Conservation (phyloP, 2,888 invertebrate species). For the Macaria notata region DNA sequence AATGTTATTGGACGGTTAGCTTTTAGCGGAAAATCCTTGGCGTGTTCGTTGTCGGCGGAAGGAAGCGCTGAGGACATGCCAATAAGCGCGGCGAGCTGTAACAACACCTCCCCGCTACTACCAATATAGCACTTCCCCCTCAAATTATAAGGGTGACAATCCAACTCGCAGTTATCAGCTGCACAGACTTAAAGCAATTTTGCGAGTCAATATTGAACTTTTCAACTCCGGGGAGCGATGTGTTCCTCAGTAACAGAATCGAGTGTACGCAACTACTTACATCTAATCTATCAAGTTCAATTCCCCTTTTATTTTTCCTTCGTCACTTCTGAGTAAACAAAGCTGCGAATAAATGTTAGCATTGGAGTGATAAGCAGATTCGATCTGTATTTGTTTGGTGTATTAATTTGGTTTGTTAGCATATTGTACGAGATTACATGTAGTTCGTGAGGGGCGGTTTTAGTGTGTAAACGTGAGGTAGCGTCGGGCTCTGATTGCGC, state of each 20-base stretch:
- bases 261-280: conserved; percentile 40
- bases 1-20: conserved; percentile 47
- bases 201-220: conserved; percentile 77
- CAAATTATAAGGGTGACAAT: conserved; percentile 66
- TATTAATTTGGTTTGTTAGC: conserved; percentile 1
- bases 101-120: conserved; percentile 65
- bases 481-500: conserved; percentile 50
- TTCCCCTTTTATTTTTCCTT: conserved; percentile 33
- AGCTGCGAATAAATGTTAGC: conserved; percentile 25
- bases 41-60: conserved; percentile 48
- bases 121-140: conserved; percentile 57
- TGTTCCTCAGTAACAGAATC: conserved; percentile 64
- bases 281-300: conserved; percentile 38
- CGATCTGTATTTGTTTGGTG: conserved; percentile 17
- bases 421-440: background rate
- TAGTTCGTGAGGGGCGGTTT: background rate
- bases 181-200: conserved; percentile 77
- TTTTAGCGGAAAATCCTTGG: conserved; percentile 58
- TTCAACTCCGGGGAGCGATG: conserved; percentile 68
- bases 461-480: conserved; percentile 17
- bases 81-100: conserved; percentile 69
- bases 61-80: conserved; percentile 74
- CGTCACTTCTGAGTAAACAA: conserved; percentile 32
- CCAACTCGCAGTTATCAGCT: conserved; percentile 63
- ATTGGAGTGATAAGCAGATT: conserved; percentile 15